Conservation (phyloP, 2,797 vertebrate species). For the Argentina silus region DNA sequence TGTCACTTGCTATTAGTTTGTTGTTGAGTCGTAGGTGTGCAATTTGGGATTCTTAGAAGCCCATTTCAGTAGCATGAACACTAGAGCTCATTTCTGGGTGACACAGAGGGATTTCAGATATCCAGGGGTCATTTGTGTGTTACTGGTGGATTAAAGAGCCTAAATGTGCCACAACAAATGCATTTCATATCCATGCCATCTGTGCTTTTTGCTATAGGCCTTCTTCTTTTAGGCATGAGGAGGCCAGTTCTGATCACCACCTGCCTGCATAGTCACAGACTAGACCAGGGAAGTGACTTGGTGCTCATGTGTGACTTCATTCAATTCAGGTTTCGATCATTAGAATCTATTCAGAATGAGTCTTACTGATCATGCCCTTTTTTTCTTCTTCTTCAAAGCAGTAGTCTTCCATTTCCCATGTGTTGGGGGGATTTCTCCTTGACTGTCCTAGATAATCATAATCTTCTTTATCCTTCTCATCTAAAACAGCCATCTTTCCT, state of each 20-base stretch:
- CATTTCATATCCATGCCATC: background rate
- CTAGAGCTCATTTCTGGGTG: too few species aligned
- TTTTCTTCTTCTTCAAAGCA: background rate
- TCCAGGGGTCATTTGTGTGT: too few species aligned
- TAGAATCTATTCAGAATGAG: too few species aligned
- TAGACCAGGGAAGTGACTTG: too few species aligned
- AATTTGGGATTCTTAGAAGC: too few species aligned
- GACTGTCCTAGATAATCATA: conserved; percentile 43
- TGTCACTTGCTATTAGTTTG: background rate
- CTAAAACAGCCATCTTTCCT: conserved; percentile 32
- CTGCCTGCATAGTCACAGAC: too few species aligned
- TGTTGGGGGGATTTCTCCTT: conserved; percentile 18
- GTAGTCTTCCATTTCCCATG: background rate
- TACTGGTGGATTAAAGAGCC: background rate
- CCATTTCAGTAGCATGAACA: too few species aligned
- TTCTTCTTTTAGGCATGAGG: background rate
- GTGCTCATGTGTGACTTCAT: too few species aligned
- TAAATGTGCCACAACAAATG: background rate
- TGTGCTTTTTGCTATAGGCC: background rate
- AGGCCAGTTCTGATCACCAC: too few species aligned
- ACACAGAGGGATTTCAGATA: background rate
- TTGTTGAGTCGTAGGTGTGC: too few species aligned
- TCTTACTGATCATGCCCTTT: background rate
- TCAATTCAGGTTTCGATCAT: too few species aligned
- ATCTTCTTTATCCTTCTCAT: conserved; percentile 52